Evolutionary conservation across 2,888 invertebrate genomes (phyloP).

Genomic region (Nipponacmea schrenckii): DNA sequence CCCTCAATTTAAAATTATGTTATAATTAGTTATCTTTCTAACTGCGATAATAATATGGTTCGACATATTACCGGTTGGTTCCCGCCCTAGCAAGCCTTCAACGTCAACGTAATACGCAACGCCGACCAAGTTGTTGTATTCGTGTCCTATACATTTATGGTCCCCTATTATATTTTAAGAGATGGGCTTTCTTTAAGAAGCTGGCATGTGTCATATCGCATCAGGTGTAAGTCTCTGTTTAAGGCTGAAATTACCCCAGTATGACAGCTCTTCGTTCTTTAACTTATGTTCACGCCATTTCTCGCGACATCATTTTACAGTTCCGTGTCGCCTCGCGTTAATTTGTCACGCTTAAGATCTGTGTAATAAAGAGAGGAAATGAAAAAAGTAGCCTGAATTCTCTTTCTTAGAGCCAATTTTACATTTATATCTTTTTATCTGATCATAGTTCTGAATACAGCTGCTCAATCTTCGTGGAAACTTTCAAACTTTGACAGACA

Average conservation of each 20-base stretch:
- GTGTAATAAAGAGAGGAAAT: neutral
- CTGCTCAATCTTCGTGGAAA: too few relatives aligned
- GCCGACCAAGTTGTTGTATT: neutral
- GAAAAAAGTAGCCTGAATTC: neutral
- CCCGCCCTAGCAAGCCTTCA: neutral
- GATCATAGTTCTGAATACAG: too few relatives aligned
- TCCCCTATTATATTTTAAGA: neutral
- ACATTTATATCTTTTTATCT: neutral
- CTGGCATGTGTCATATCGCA: neutral
- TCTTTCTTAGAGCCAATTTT: neutral
- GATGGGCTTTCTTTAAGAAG: constrained; percentile 4
- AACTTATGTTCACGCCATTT: constrained; percentile 5
- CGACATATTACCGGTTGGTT: neutral
- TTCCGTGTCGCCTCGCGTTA: neutral
- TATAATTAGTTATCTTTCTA: neutral
- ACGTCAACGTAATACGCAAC: neutral
- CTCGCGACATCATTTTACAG: neutral
- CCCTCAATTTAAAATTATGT: too few relatives aligned
- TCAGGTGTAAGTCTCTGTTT: neutral
- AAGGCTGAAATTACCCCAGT: neutral
- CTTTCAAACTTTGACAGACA: too few relatives aligned
- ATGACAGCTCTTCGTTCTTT: neutral
- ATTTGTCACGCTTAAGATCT: neutral
- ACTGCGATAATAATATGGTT: neutral
- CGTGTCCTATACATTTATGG: neutral